Evolutionary conservation across 2,113 vertebrate genomes (phyloP), one percentile per base, ranked within the genome.

Genomic region (Ifrita kowaldi): DNA sequence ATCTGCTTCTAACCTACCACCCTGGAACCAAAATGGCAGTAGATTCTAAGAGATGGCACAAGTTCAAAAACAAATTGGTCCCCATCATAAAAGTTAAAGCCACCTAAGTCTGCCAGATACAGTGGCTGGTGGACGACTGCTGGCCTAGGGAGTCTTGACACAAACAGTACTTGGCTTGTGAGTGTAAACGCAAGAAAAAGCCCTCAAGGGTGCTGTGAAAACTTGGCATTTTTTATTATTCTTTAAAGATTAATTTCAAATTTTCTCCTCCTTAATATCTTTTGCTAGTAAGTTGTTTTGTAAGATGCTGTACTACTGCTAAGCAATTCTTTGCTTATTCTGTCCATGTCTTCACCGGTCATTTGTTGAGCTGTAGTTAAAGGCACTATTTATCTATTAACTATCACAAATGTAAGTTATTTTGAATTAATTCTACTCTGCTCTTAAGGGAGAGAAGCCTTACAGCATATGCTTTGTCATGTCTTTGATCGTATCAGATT

Each of bases 401-500:
- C 35, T 67, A 35, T n/a, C 27, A 63, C 18, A 78, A 63, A 47
- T 47, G 0, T 47, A 64, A 87, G 14, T 35, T 84, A 82, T 70
- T 87, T 63, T 90, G 33, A 71, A 89, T 52, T 65, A 95, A 94
- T 83, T 93, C 35, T 68, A 32, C n/a, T 55, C 22, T 64, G 62
- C 37, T 94, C 60, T 80, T 93, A 55, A 69, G 44, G 53, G 49
- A 77, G 47, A 59, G 23, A 93, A 63, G 65, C 49, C 70, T 95
- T 84, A 82, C 44, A 93, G 59, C 23, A 53, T 8, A 12, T 59
- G 18, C 17, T 97, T 97, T 95, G 76, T 89, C 57, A 39, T 84
- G 41, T 92, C 90, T 85, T 94, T 87, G 84, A 90, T 96, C 55
- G 74, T 50, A 88, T 77, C 62, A 35, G 64, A 73, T 89, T 84